These are phyloP conservation scores for Bos indicus DNA, from an alignment of 2,113 vertebrate genomes.

Conservation along the genomic window DNA sequence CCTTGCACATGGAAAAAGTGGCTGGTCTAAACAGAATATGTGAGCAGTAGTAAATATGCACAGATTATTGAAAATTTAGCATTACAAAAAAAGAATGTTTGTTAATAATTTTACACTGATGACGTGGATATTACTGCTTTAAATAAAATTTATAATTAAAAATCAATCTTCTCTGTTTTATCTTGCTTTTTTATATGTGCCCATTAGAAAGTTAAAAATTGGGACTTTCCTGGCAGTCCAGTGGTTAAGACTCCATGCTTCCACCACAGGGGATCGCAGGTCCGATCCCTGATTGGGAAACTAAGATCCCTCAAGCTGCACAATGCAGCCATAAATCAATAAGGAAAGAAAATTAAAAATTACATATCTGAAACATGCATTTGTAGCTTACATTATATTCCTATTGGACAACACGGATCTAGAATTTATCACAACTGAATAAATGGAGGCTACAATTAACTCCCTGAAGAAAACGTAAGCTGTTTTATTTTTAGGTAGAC, in stretches of 20 bases:
- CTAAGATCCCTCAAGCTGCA: background rate
- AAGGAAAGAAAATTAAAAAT: background rate
- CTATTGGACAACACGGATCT: background rate
- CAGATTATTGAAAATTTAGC: background rate
- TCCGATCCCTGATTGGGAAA: background rate
- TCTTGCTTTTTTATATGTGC: background rate
- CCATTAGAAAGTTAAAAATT: constrained; percentile 5
- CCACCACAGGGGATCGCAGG: background rate
- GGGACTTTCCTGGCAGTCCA: background rate
- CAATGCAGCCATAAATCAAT: background rate
- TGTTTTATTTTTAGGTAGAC: constrained; percentile 29
- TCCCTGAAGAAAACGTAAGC: background rate
- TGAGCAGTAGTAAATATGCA: background rate
- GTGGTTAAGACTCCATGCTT: background rate
- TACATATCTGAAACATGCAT: background rate
- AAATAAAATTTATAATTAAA: constrained; percentile 20
- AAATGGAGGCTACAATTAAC: background rate
- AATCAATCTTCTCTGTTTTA: background rate
- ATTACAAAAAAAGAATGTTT: background rate
- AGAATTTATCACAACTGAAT: background rate
- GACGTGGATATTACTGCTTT: background rate
- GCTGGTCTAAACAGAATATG: background rate
- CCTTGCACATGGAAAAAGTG: background rate
- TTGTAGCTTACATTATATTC: background rate
- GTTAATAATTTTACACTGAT: background rate